A percentile compares a stretch with the other conserved stretches of the same genome.
Conservation (phyloP, 2,113 vertebrate species). For the Esox niger region DNA sequence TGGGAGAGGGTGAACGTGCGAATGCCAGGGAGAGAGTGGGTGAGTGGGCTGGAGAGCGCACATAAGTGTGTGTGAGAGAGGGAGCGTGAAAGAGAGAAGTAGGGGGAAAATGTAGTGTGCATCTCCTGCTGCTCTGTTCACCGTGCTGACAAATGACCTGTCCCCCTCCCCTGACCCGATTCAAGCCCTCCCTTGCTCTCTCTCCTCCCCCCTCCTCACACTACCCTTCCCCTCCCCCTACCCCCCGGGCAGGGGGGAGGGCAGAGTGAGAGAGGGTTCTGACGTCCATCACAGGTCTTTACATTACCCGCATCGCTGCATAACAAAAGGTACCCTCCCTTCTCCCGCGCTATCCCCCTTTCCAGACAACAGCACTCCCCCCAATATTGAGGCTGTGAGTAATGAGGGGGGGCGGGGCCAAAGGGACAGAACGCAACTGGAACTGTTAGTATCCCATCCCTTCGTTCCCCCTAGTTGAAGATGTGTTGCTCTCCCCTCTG, state of each 20-base stretch:
- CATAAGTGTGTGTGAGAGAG: not conserved
- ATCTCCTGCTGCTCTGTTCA: conserved; percentile 46
- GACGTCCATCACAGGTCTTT: conserved; percentile 54
- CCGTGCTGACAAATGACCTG: conserved; percentile 56
- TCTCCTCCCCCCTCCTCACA: conserved; percentile 11
- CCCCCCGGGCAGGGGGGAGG: conserved; percentile 15
- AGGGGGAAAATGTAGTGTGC: conserved; percentile 23
- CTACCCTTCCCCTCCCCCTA: conserved; percentile 2
- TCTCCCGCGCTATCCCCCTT: conserved; percentile 6
- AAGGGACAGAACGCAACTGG: conserved; percentile 32
- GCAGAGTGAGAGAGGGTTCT: conserved; percentile 30
- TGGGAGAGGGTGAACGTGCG: not conserved
- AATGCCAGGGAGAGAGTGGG: not conserved
- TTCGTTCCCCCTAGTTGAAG: conserved; percentile 2
- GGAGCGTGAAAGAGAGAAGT: conserved; percentile 17
- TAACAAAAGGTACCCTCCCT: conserved; percentile 41
- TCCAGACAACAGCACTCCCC: not conserved
- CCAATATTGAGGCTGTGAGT: not conserved
- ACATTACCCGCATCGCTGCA: conserved; percentile 64
- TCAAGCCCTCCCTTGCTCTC: not conserved
- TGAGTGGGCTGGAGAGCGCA: not conserved
- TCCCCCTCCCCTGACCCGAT: conserved; percentile 32
- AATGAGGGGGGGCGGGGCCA: conserved; percentile 55
- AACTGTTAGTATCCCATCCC: conserved; percentile 18
- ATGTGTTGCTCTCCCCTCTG: conserved; percentile 1